A percentile compares a stretch with the other conserved stretches of the same genome.
phyloP scores from a whole-genome alignment of 2,113 vertebrate species.

The Antechinus stuartii region DNA sequence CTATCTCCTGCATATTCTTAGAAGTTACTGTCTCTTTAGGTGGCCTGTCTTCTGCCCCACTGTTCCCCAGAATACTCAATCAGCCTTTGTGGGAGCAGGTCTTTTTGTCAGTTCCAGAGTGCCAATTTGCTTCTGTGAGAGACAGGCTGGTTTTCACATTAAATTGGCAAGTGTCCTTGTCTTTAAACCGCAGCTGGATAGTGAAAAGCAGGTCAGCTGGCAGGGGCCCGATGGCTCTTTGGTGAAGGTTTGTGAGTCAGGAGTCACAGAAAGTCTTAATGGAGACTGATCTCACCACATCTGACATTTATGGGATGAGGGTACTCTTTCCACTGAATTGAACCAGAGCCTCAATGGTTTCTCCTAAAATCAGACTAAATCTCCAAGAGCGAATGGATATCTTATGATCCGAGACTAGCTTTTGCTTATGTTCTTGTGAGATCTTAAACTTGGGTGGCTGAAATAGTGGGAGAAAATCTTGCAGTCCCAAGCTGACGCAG shows the following conservation, averaged over 20 bases:
- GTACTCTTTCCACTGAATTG: not conserved
- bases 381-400: not conserved
- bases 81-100: not conserved
- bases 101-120: constrained; percentile 11
- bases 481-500: not conserved
- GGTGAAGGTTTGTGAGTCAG: not conserved
- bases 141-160: constrained; percentile 1
- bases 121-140: constrained; percentile 14
- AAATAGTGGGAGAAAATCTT: constrained; percentile 1
- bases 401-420: not conserved
- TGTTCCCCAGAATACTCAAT: not conserved
- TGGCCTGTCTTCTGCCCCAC: not conserved
- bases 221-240: constrained; percentile 21
- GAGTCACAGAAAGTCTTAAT: not conserved
- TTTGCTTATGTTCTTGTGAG: not conserved
- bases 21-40: not conserved
- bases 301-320: not conserved
- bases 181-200: constrained; percentile 61
- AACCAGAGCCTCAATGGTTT: not conserved
- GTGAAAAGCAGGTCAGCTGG: constrained; percentile 48
- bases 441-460: not conserved
- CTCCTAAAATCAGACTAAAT: not conserved
- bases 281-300: constrained; percentile 2
- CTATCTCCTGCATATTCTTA: constrained; percentile 20
- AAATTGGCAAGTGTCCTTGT: constrained; percentile 43